phyloP scores from a whole-genome alignment of 2,888 invertebrate genomes.

The Amphipyra tragopoginis region DNA sequence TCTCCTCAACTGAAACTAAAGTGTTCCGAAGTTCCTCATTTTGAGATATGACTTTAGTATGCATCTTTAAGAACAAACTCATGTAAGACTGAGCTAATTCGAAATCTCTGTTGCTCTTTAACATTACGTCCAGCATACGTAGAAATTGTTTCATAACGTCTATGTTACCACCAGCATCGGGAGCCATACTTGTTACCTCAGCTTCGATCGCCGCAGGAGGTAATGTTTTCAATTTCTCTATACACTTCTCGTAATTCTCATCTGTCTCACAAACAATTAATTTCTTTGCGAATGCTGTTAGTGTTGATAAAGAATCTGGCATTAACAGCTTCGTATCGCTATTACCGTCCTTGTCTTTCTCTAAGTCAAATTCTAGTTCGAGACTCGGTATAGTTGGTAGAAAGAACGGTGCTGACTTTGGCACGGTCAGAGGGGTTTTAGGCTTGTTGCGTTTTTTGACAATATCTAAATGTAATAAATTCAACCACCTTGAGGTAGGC shows the following conservation, averaged over 20 bases:
- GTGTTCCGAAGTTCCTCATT: slow-evolving; percentile 87
- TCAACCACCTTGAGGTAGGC: slow-evolving; percentile 97
- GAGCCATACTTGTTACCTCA: slow-evolving; percentile 95
- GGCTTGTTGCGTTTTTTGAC: slow-evolving; percentile 97
- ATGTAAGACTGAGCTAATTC: slow-evolving; percentile 97
- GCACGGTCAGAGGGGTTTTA: slow-evolving; percentile 94
- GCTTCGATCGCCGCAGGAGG: slow-evolving; percentile 96
- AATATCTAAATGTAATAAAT: slow-evolving; percentile 95
- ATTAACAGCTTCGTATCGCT: slow-evolving; percentile 88
- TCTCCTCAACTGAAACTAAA: slow-evolving; percentile 89
- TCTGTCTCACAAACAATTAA: slow-evolving; percentile 87
- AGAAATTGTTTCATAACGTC: slow-evolving; percentile 94
- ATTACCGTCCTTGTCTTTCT: slow-evolving; percentile 78
- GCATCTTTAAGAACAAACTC: slow-evolving; percentile 95
- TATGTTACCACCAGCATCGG: slow-evolving; percentile 93
- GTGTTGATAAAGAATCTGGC: slow-evolving; percentile 90
- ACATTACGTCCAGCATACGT: slow-evolving; percentile 92
- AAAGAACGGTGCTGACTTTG: slow-evolving; percentile 98
- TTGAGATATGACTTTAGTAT: slow-evolving; percentile 91
- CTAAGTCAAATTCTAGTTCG: slow-evolving; percentile 94
- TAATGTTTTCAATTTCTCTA: slow-evolving; percentile 91
- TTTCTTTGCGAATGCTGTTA: slow-evolving; percentile 92
- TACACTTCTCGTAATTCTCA: slow-evolving; percentile 88
- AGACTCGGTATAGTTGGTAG: slow-evolving; percentile 96
- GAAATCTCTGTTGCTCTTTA: slow-evolving; percentile 94